These are phyloP conservation scores for Sakesphorus luctuosus DNA, from an alignment of 2,113 vertebrate species.

Conservation along the genomic window DNA sequence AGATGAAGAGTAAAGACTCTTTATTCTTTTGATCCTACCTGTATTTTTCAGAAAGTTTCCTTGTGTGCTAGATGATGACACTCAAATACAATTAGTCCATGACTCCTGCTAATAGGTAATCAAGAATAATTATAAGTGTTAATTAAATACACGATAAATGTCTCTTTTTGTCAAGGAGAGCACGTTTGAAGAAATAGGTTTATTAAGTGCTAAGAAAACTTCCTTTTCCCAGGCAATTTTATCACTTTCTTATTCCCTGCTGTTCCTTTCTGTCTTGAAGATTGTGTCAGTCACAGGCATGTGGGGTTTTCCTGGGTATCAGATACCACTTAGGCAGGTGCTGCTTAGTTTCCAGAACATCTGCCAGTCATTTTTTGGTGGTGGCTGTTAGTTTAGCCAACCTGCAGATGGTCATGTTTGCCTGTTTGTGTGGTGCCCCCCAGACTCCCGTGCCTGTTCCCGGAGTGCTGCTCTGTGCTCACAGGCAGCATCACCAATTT, in stretches of 20 bases:
- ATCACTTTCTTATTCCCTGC: not conserved
- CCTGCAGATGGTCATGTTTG: slow-evolving; percentile 56
- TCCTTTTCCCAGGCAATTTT: slow-evolving; percentile 34
- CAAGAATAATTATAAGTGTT: slow-evolving; percentile 40
- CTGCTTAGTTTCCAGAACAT: slow-evolving; percentile 44
- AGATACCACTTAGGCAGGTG: slow-evolving; percentile 44
- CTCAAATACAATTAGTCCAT: not conserved
- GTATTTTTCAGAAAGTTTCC: not conserved
- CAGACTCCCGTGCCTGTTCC: not conserved
- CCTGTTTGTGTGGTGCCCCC: not conserved
- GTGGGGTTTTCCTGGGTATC: slow-evolving; percentile 1
- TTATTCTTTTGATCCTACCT: slow-evolving; percentile 27
- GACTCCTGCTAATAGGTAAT: slow-evolving; percentile 34
- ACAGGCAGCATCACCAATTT: not conserved
- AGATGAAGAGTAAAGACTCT: not conserved
- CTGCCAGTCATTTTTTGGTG: slow-evolving; percentile 27
- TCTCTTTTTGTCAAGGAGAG: not conserved
- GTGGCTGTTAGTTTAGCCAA: not conserved
- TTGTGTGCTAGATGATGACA: not conserved
- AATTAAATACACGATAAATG: not conserved
- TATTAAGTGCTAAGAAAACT: slow-evolving; percentile 5
- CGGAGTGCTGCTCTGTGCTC: not conserved
- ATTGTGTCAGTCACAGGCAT: not conserved
- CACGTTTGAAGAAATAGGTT: not conserved
- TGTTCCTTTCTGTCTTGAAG: not conserved